These are phyloP conservation scores for Notarius quadriscutis DNA, from an alignment of 2,113 vertebrate species.

Conservation along the genomic window DNA sequence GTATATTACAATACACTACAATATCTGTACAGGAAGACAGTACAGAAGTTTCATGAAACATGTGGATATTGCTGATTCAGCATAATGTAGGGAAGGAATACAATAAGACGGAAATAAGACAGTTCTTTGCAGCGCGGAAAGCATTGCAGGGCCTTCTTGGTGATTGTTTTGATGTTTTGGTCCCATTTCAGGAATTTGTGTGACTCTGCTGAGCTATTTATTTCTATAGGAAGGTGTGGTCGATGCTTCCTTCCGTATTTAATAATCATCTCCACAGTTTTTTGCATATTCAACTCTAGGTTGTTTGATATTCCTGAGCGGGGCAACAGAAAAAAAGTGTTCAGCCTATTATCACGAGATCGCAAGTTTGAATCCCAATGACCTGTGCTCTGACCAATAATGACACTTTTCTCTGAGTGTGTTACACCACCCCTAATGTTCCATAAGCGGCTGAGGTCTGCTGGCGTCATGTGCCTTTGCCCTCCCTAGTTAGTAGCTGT, in stretches of 20 bases:
- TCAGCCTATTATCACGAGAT: too few species aligned
- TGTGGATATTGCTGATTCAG: not conserved
- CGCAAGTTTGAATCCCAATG: too few species aligned
- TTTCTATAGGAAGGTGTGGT: not conserved
- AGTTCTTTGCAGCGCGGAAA: not conserved
- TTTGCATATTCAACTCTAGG: not conserved
- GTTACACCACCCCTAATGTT: too few species aligned
- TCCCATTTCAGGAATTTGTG: not conserved
- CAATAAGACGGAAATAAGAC: not conserved
- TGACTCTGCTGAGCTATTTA: not conserved
- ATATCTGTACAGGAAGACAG: not conserved
- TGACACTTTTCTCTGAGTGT: too few species aligned
- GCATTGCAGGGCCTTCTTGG: not conserved
- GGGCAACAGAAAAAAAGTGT: too few species aligned
- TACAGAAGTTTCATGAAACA: not conserved
- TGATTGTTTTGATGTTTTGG: not conserved
- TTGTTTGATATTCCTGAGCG: not conserved
- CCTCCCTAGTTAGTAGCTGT: too few species aligned
- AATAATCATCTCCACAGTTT: not conserved
- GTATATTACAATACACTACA: too few species aligned
- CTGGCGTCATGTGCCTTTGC: too few species aligned
- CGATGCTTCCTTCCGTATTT: not conserved
- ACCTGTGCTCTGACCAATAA: too few species aligned
- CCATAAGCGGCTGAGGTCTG: too few species aligned
- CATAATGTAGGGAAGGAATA: not conserved